phyloP scores from a whole-genome alignment of 1,140 invertebrate species.

The Paralvinella palmiformis region DNA sequence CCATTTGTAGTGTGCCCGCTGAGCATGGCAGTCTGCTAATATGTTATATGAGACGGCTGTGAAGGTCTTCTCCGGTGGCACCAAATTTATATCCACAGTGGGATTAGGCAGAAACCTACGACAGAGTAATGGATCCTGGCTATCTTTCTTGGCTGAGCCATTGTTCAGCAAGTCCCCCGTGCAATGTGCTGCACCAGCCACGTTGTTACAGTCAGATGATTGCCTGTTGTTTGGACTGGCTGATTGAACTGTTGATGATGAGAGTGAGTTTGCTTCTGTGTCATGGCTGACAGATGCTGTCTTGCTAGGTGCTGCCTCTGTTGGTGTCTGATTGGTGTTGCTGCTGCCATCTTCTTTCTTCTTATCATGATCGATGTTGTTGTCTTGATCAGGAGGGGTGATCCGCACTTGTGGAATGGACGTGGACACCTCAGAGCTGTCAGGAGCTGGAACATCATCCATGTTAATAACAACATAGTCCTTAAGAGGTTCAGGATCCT shows the following conservation, averaged over 20 bases:
- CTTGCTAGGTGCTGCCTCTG: neutral
- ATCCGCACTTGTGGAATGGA: conserved; percentile 21
- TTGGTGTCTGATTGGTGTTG: neutral
- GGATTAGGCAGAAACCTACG: neutral
- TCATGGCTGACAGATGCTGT: conserved; percentile 8
- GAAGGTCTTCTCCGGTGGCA: conserved; percentile 27
- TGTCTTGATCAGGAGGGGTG: neutral
- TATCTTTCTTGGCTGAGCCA: neutral
- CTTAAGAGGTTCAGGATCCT: conserved; percentile 21
- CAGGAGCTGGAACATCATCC: conserved; percentile 34
- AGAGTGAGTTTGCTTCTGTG: conserved; percentile 1
- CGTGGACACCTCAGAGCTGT: conserved; percentile 35
- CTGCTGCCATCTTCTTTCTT: neutral
- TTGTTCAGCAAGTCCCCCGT: neutral
- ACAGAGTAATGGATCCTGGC: neutral
- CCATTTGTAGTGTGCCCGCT: conserved; percentile 31
- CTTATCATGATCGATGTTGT: neutral
- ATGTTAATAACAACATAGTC: conserved; percentile 40
- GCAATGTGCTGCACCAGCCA: neutral
- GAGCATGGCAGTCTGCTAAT: conserved; percentile 42
- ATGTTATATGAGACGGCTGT: conserved; percentile 46
- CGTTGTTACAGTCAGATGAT: conserved; percentile 5
- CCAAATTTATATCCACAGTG: too few species aligned
- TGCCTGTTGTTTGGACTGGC: conserved; percentile 22
- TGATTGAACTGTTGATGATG: conserved; percentile 20